These are phyloP conservation scores for Nudaria mundana DNA, from an alignment of 2,888 invertebrate genomes.

Conservation along the genomic window DNA sequence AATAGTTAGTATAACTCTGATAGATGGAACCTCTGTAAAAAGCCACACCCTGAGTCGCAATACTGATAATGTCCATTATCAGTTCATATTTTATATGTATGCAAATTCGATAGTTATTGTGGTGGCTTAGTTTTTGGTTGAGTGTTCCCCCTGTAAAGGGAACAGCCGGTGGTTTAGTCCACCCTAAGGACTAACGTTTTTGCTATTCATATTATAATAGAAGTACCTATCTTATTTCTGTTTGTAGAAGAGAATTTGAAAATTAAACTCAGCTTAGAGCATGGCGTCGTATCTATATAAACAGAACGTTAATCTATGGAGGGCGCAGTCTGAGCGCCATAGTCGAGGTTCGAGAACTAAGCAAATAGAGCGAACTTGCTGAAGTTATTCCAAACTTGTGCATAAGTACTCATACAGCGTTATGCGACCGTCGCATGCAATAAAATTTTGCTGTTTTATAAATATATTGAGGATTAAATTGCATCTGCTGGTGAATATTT, in stretches of 20 bases:
- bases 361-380: constrained; percentile 59
- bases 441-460: constrained; percentile 51
- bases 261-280: constrained; percentile 1
- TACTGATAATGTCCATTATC: no score
- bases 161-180: not conserved
- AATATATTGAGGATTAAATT: constrained; percentile 19
- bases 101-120: no score
- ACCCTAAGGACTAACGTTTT: not conserved
- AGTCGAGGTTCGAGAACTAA: constrained; percentile 60
- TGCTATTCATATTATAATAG: no score
- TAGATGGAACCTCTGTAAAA: no score
- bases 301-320: constrained; percentile 36
- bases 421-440: constrained; percentile 34
- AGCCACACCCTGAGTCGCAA: no score
- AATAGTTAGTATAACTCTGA: no score
- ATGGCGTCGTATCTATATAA: constrained; percentile 11
- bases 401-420: constrained; percentile 33
- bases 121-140: no score
- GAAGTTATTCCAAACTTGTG: constrained; percentile 60
- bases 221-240: no score
- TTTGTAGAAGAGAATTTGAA: no score
- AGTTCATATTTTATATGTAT: no score
- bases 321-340: constrained; percentile 38
- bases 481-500: not conserved
- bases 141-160: no score